Evolutionary conservation across 2,888 invertebrate genomes (phyloP), one percentile per base, ranked within the genome.

Genomic region (Isoperla grammatica): DNA sequence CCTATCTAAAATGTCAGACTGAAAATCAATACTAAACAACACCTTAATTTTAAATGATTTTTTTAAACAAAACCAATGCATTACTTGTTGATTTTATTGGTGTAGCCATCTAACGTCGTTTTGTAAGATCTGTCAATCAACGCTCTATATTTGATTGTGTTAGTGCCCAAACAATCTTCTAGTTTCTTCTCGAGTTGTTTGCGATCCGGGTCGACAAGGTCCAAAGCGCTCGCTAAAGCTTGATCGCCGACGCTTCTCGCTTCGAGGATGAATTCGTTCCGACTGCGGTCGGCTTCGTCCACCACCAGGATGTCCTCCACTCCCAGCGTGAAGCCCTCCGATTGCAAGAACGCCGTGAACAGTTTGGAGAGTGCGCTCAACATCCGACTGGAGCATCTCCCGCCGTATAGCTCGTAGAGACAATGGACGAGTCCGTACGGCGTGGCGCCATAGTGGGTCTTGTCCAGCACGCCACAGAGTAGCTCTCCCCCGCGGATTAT

Each of bases 331-430:
- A 99, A 99, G 2, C 98, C 98, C 69, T 88, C 84, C 72, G 84
- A 83, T 77, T 96, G 95, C 2, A 99, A 79, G 71, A 88, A 95
- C 61, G 84, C 81, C 9, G 95, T 95, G 71, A 98, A 98, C 0
- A 98, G 78, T 74, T 94, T 90, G 0, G 95, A 92, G 69, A 99
- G 88, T 1, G 94, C 86, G 59, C 93, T 94, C 9, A 99, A 76
- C 42, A 99, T 73, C 55, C 83, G 81, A 49, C 88, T 87, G 0
- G 96, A 92, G 63, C 86, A 85, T 19, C 81, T 78, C 1, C 93
- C 95, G 0, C 98, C 98, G 74, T 99, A 99, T 29, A 99, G 74
- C 81, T 95, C 99, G 74, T 90, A 95, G 76, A 95, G 87, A 70
- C 92, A 90, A 74, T 99, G 99, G 15, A 97, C 86, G 29, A 99